Evolutionary conservation across 2,888 invertebrate genomes (phyloP).

Genomic region (Geotrupes spiniger): DNA sequence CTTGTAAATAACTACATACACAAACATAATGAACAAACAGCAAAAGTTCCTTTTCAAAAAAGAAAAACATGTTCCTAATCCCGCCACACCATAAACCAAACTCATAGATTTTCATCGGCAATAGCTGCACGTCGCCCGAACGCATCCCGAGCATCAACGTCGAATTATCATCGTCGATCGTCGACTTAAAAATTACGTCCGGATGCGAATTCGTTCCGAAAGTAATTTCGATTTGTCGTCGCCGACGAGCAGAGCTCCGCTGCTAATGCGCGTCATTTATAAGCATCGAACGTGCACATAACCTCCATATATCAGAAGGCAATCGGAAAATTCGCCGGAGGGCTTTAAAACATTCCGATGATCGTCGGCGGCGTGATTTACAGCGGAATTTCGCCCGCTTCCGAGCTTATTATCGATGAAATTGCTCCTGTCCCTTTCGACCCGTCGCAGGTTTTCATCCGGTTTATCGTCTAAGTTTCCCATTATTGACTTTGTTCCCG

Average conservation of each 20-base stretch:
- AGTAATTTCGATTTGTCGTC: constrained; percentile 16
- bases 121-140: no score
- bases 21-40: no score
- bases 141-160: no score
- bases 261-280: constrained; percentile 51
- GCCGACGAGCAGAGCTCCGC: constrained; percentile 25
- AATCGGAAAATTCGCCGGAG: constrained; percentile 50
- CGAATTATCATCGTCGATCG: no score
- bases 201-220: constrained; percentile 7
- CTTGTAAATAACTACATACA: no score
- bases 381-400: constrained; percentile 40
- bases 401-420: constrained; percentile 35
- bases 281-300: constrained; percentile 48
- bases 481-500: constrained; percentile 5
- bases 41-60: no score
- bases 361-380: constrained; percentile 45
- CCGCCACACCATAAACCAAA: no score
- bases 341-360: constrained; percentile 51
- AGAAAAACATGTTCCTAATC: no score
- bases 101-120: no score
- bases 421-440: constrained; percentile 29
- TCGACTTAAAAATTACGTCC: no score
- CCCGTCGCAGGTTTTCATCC: constrained; percentile 11
- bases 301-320: constrained; percentile 50
- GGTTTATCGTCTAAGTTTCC: constrained; percentile 11